phyloP scores from a whole-genome alignment of 37 sponge, comb jelly and placozoan species.

The Aphrocallistes beatrix region DNA sequence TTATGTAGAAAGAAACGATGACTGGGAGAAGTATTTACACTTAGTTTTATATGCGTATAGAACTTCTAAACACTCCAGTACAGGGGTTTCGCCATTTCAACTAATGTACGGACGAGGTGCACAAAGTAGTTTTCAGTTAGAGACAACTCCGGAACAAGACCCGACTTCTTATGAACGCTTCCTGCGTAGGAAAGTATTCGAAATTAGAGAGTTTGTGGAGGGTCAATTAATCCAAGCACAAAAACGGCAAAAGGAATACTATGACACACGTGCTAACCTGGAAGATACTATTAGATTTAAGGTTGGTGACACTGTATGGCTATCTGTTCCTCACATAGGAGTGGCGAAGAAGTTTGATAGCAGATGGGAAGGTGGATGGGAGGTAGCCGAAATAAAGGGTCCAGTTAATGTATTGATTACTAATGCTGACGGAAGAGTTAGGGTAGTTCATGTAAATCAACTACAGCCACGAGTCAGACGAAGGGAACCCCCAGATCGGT shows the following conservation, averaged over 20 bases:
- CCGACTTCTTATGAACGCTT: background rate
- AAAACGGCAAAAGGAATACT: background rate
- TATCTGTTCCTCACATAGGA: constrained; percentile 40
- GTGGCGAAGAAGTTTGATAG: constrained; percentile 32
- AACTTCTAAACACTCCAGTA: too few relatives aligned
- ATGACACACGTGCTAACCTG: background rate
- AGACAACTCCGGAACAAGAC: background rate
- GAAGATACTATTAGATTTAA: background rate
- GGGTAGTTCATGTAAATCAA: constrained; percentile 26
- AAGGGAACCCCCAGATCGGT: too few relatives aligned
- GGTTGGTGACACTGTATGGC: constrained; percentile 42
- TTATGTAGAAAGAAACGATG: constrained; percentile 27
- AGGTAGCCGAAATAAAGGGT: constrained; percentile 14
- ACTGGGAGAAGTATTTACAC: constrained; percentile 49
- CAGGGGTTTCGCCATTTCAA: constrained; percentile 18
- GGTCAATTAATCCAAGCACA: constrained; percentile 7
- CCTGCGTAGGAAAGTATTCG: background rate
- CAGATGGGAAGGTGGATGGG: constrained; percentile 54
- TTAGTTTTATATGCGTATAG: constrained; percentile 29
- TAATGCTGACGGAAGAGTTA: constrained; percentile 19
- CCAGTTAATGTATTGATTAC: constrained; percentile 22
- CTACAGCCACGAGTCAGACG: background rate
- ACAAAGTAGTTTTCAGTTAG: background rate
- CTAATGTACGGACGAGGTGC: constrained; percentile 12
- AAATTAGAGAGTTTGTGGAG: constrained; percentile 15